Evolutionary conservation across 2,888 invertebrate genomes (phyloP).

Genomic region (Listrodromus nycthemerus): DNA sequence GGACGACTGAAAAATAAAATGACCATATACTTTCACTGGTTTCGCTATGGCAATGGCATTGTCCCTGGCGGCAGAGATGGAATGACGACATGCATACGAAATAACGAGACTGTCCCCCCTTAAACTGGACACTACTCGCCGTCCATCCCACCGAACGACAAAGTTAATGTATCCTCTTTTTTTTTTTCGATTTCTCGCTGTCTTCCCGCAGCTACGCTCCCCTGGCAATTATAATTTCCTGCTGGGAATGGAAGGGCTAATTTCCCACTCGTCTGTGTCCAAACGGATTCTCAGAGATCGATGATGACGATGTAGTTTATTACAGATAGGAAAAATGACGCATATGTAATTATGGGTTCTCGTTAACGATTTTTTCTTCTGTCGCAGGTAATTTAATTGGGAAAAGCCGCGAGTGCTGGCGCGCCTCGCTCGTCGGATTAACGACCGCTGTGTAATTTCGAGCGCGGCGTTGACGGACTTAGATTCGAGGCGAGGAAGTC

Average conservation of each 20-base stretch:
- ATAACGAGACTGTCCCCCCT: constrained; percentile 67
- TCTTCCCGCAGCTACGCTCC: neutral
- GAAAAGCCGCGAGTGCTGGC: neutral
- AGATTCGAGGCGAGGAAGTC: constrained; percentile 14
- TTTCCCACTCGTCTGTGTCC: neutral
- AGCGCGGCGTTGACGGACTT: neutral
- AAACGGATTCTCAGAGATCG: neutral
- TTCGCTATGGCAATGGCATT: constrained; percentile 84
- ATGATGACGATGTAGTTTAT: constrained; percentile 60
- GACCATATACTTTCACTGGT: constrained; percentile 83
- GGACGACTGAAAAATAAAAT: constrained; percentile 75
- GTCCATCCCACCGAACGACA: constrained; percentile 32
- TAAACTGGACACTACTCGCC: constrained; percentile 56
- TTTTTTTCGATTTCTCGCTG: constrained; percentile 60
- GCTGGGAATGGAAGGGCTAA: neutral
- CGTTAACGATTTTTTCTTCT: neutral
- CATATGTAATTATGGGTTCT: neutral
- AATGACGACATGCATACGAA: constrained; percentile 78
- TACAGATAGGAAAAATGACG: constrained; percentile 23
- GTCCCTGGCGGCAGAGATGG: constrained; percentile 78
- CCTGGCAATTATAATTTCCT: neutral
- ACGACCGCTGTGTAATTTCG: neutral
- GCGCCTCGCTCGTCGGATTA: neutral
- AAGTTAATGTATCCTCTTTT: constrained; percentile 43
- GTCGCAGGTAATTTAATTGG: neutral